These are phyloP conservation scores for Pitangus sulphuratus DNA, from an alignment of 2,797 vertebrate genomes.

Conservation along the genomic window DNA sequence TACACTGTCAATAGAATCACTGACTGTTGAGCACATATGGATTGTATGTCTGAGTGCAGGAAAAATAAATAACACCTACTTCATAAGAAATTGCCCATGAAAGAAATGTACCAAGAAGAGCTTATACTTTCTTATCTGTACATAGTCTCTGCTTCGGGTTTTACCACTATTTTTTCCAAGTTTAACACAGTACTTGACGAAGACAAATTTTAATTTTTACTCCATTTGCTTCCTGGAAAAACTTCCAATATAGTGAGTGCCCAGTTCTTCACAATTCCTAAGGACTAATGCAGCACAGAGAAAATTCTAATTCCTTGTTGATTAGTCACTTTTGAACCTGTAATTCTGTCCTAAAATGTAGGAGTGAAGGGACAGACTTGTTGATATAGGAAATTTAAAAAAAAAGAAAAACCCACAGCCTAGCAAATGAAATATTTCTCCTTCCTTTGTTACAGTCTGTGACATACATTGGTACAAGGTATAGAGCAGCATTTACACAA, in stretches of 20 bases:
- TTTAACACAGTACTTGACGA: neutral
- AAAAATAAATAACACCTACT: neutral
- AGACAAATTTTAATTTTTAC: neutral
- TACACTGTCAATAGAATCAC: neutral
- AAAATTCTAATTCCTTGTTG: neutral
- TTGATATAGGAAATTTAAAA: neutral
- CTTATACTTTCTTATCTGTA: neutral
- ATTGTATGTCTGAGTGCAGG: neutral
- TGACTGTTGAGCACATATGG: rapidly evolving
- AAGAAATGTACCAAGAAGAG: neutral
- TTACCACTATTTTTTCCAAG: neutral
- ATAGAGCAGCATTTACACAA: neutral
- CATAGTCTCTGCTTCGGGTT: neutral
- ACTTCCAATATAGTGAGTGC: neutral
- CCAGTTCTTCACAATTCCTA: neutral
- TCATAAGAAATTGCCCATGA: neutral
- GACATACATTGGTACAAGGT: neutral
- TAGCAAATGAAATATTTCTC: neutral
- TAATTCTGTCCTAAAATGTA: neutral
- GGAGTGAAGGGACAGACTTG: neutral
- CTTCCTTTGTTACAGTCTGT: neutral
- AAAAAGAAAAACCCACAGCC: rapidly evolving
- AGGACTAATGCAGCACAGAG: neutral
- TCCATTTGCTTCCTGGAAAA: neutral
- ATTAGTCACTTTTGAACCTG: neutral